Base-by-base conservation (phyloP, 2,888 invertebrate species). In the Elegia similella region DNA sequence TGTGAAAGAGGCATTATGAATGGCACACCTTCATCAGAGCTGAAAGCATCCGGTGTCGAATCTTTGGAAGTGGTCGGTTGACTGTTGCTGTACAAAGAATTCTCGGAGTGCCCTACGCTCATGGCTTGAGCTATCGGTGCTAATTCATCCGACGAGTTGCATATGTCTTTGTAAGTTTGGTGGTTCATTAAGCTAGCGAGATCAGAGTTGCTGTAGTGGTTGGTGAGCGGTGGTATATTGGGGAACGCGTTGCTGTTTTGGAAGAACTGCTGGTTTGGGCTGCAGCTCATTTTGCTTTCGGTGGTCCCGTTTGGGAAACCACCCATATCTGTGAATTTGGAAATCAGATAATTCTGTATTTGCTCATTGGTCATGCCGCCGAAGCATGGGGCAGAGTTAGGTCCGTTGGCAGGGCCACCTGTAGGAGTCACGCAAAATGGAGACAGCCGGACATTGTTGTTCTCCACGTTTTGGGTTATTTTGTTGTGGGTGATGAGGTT, bases 1-100 rank as follows among this genome's bases (percentile, higher is more conserved):
- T 94, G 94, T 6, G 94, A 93, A 44, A 95, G 78, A 0, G 95
- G 95, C 82, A 94, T 94, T 61, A 95, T 95, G 67, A 95, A 94
- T 13, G 93, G 93, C n/a, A 78, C 67, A 1, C 78, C 80, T 5
- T 88, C 88, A n/a, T 90, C 90, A 0, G 88, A 87, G 63, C 85
- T 87, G 38, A 69, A 72, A 3, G 70, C 82, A 5, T 88, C 88
- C 0, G 84, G 79, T 1, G 83, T 78, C 1, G 91, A 88, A 61
- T 91, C 92, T 57, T 92, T 85, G 0, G 88, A 93, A 12, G 92
- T 88, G 6, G 85, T 84, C n/a, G 88, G 86, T 6, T 91, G 86
- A 53, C 85, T 88, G 55, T 75, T 80, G 56, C 82, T 84, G 62
- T 76, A 83, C 8, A 86, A 59, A 0, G 90, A 88, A 57, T 77